Base-by-base conservation (phyloP, 1,140 invertebrate genomes). In the Belonocnema kinseyi region DNA sequence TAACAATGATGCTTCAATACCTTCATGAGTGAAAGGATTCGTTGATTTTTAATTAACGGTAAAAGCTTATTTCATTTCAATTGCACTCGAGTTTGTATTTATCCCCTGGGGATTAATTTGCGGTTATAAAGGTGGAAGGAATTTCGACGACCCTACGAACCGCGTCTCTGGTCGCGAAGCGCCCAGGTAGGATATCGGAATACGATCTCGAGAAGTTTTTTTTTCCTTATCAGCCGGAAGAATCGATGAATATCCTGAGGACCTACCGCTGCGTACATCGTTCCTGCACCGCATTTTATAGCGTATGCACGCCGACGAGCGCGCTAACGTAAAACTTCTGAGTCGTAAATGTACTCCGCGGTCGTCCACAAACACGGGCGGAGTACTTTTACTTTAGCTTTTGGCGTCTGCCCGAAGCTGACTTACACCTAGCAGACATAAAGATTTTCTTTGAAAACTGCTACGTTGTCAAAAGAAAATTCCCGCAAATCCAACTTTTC, bases 381-480 rank as follows among this genome's bases (percentile, higher is more conserved):
- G 58, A 66, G 58, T 33, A 66, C 58, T 66, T 66, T 66, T 66
- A 66, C 58, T 40, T 54, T 54, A 54, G 52, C 52, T 54, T 54
- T 54, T 54, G 52, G 52, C 52, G 17, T 54, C 52, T 54, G 52
- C 52, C 52, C 16, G 52, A n/a, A 54, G 52, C 52, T 54, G 52
- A 54, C 52, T 16, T 66, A 40, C 58, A 40, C 17, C 17, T n/a
- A 19, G 54, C 19, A 56, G 54, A 56, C 17, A 54, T 56, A 19
- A 56, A 10, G 26, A 66, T 66, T 66, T 66, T 66, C 58, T 66
- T 61, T 33, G 21, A 13, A 13, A 66, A 66, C 58, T 66, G 58
- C 58, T 26, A 66, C 26, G 58, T 33, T 33, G 58, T 66, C 58
- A 66, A 66, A 66, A 66, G 56, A 5, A 26, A 61, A 66, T 17